phyloP scores from a whole-genome alignment of 64 coral and sea anemone species.

The Hydrozoanthus tunicans region DNA sequence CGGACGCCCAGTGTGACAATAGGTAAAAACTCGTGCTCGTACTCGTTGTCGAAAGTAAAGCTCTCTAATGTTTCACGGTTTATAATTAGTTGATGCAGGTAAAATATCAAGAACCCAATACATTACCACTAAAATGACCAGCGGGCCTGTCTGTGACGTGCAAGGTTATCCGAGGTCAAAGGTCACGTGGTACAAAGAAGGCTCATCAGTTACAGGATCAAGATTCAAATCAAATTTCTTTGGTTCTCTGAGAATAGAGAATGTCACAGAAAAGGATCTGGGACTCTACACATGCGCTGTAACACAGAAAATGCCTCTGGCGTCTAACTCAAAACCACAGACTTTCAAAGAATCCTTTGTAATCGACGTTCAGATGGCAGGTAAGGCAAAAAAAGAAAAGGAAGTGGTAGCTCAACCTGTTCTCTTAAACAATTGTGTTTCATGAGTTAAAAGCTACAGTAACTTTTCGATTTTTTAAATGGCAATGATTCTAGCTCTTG shows the following conservation, averaged over 20 bases:
- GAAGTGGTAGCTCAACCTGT: not conserved
- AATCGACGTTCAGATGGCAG: slow-evolving; percentile 22
- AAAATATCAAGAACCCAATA: slow-evolving; percentile 19
- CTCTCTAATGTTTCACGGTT: not conserved
- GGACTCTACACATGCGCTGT: slow-evolving; percentile 18
- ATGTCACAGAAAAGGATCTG: slow-evolving; percentile 7
- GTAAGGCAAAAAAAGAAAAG: not conserved
- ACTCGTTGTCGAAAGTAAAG: too few species aligned
- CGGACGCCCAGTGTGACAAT: too few species aligned
- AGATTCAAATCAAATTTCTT: slow-evolving; percentile 14
- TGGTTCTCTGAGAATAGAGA: slow-evolving; percentile 32
- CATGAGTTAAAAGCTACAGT: not conserved
- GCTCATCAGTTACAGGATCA: not conserved
- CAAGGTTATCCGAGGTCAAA: slow-evolving; percentile 23
- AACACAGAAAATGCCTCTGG: slow-evolving; percentile 8
- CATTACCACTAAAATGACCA: slow-evolving; percentile 13
- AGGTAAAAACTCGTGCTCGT: not conserved
- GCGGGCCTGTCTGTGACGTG: slow-evolving; percentile 4
- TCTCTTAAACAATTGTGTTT: not conserved
- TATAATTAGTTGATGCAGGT: slow-evolving; percentile 3
- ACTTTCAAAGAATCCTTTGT: not conserved
- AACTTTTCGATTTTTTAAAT: not conserved
- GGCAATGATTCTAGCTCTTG: too few species aligned
- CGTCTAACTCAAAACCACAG: slow-evolving; percentile 9
- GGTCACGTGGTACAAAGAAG: slow-evolving; percentile 10